A percentile compares a stretch with the other conserved stretches of the same genome.
These are phyloP conservation scores for Aplysina aerophoba DNA, from an alignment of 37 sponge, comb jelly and placozoan genomes.

Conservation along the genomic window DNA sequence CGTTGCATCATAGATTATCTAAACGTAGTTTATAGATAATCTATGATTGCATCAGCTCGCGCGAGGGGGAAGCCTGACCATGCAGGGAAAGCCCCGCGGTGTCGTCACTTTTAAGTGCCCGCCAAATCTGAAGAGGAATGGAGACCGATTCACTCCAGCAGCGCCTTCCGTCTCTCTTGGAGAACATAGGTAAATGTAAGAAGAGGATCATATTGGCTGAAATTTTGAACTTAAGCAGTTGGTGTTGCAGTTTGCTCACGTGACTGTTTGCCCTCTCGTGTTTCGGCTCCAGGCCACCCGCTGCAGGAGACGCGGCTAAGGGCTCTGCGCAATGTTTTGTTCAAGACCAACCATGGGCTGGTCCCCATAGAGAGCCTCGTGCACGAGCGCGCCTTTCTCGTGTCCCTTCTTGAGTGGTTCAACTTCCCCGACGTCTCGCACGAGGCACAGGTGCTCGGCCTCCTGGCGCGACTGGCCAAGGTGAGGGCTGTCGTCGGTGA, in stretches of 20 bases:
- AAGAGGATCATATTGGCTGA: too few species aligned
- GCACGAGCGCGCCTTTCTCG: conserved; percentile 58
- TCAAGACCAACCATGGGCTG: conserved; percentile 60
- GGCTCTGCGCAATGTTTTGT: conserved; percentile 52
- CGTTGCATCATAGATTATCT: too few species aligned
- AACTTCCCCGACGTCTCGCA: conserved; percentile 62
- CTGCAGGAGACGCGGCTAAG: conserved; percentile 60
- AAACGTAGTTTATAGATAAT: too few species aligned
- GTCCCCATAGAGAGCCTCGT: conserved; percentile 42
- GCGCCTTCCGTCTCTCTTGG: neutral
- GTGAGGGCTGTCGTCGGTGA: conserved; percentile 7
- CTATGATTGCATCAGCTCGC: too few species aligned
- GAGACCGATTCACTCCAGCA: too few species aligned
- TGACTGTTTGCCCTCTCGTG: neutral
- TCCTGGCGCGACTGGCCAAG: conserved; percentile 48
- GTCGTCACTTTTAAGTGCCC: too few species aligned
- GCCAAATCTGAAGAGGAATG: too few species aligned
- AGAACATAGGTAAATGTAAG: neutral
- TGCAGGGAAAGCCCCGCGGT: too few species aligned
- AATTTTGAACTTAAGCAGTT: too few species aligned
- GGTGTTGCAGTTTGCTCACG: too few species aligned
- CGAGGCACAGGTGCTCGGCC: conserved; percentile 53
- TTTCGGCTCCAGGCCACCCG: conserved; percentile 56
- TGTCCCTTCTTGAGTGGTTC: conserved; percentile 77
- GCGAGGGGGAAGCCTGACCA: too few species aligned